Evolutionary conservation across 2,113 vertebrate species (phyloP).

Genomic region (Dendrocopos noguchii): DNA sequence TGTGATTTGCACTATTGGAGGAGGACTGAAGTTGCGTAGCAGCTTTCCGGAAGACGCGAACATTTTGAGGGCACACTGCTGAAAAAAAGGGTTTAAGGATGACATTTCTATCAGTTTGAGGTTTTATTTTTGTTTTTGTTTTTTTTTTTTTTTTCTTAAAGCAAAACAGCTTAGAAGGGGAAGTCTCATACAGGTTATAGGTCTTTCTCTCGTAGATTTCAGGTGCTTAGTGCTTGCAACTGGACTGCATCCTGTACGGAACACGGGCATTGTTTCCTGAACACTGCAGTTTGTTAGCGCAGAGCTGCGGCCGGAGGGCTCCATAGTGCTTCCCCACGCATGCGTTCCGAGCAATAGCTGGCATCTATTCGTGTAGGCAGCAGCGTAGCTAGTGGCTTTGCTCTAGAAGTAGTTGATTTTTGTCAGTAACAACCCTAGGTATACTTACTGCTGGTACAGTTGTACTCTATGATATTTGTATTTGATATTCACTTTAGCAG

Average conservation of each 20-base stretch:
- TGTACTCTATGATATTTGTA: constrained; percentile 89
- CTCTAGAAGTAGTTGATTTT: constrained; percentile 88
- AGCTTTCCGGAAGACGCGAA: constrained; percentile 70
- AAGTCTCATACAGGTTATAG: constrained; percentile 77
- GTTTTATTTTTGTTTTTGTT: background rate
- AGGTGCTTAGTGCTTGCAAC: constrained; percentile 81
- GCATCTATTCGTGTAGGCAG: constrained; percentile 98
- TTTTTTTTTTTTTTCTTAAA: constrained; percentile 33
- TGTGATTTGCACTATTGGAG: constrained; percentile 90
- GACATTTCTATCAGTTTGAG: constrained; percentile 67
- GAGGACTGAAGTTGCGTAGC: constrained; percentile 73
- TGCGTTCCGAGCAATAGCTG: constrained; percentile 95
- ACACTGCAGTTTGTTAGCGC: constrained; percentile 86
- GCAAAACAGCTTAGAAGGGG: constrained; percentile 75
- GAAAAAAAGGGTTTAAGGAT: constrained; percentile 72
- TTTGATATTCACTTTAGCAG: constrained; percentile 82
- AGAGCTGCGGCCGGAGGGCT: constrained; percentile 82
- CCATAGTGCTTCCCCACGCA: constrained; percentile 87
- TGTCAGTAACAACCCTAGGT: constrained; percentile 91
- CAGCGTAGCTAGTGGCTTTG: constrained; percentile 88
- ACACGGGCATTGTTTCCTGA: constrained; percentile 81
- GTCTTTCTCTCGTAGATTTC: constrained; percentile 77
- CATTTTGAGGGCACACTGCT: constrained; percentile 81
- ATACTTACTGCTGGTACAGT: constrained; percentile 99
- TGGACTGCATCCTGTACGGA: constrained; percentile 76